A percentile compares a stretch with the other conserved stretches of the same genome.
Conservation (phyloP, 2,888 invertebrate species). For the Capitulum mitella region DNA sequence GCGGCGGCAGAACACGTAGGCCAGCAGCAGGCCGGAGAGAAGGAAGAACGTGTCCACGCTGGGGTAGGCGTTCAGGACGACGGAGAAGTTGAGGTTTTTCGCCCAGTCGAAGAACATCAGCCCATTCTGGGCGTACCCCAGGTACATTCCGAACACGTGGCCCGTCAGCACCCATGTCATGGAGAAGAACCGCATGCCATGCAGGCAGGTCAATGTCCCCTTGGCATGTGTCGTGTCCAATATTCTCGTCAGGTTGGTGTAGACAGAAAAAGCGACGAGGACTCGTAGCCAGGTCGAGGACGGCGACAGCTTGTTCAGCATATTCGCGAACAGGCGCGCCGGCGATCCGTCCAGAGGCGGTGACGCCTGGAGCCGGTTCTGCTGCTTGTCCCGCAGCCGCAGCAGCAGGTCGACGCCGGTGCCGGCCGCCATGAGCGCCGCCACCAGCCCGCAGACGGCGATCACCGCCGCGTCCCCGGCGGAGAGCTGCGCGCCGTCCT, state of each 20-base stretch:
- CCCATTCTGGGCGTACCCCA: background rate
- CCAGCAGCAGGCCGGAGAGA: slow-evolving; percentile 30
- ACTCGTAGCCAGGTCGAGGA: background rate
- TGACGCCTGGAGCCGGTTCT: too few species aligned
- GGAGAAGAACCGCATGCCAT: slow-evolving; percentile 36
- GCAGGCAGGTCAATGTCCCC: slow-evolving; percentile 30
- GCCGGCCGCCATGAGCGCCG: background rate
- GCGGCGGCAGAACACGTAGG: slow-evolving; percentile 27
- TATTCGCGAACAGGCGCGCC: too few species aligned
- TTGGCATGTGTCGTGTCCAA: slow-evolving; percentile 40
- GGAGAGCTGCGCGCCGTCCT: background rate
- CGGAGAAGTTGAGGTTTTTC: background rate
- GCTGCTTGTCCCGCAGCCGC: background rate
- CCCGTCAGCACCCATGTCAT: slow-evolving; percentile 36
- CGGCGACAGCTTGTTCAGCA: background rate
- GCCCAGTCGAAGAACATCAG: background rate
- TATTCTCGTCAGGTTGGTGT: slow-evolving; percentile 54
- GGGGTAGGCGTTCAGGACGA: slow-evolving; percentile 29
- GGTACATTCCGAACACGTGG: slow-evolving; percentile 24
- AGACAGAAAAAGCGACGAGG: slow-evolving; percentile 58
- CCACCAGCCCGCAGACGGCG: background rate
- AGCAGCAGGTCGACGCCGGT: background rate
- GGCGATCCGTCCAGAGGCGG: too few species aligned
- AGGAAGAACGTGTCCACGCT: slow-evolving; percentile 34
- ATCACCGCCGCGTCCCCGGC: background rate